Percentiles rank a stretch among this genome's conserved stretches.
Evolutionary conservation across 1,140 invertebrate species (phyloP).

Genomic region (Drosophila sturtevanti): DNA sequence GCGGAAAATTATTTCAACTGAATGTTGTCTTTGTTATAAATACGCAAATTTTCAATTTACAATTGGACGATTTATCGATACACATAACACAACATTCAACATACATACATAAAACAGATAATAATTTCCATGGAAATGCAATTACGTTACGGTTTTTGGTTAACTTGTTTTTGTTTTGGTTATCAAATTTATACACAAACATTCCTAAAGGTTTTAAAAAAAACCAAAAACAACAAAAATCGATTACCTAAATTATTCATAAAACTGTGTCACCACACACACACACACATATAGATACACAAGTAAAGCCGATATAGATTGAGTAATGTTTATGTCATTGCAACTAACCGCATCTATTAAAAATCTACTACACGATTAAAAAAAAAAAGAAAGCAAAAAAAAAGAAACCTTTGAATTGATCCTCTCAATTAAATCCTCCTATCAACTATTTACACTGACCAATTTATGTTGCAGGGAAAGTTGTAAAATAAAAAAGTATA

Average conservation of each 20-base stretch:
- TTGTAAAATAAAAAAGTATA: background rate
- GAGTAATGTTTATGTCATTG: background rate
- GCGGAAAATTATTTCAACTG: constrained; percentile 63
- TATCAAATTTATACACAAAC: no score
- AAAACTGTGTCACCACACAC: background rate
- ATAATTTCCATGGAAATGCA: no score
- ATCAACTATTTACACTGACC: constrained; percentile 49
- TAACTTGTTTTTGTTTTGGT: no score
- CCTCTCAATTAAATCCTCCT: constrained; percentile 53
- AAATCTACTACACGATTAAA: background rate
- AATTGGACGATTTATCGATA: background rate
- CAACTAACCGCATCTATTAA: background rate
- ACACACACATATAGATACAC: background rate
- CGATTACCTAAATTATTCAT: background rate
- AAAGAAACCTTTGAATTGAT: background rate
- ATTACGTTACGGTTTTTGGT: no score
- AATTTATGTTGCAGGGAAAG: constrained; percentile 23
- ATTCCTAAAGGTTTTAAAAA: no score
- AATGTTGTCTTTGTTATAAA: constrained; percentile 11
- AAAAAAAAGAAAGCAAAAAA: no score
- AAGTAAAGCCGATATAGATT: background rate
- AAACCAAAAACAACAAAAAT: no score
- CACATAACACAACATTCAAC: no score
- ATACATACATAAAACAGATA: no score
- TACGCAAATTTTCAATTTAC: constrained; percentile 12